phyloP scores from a whole-genome alignment of 2,113 vertebrate species.

The Mohoua ochrocephala region DNA sequence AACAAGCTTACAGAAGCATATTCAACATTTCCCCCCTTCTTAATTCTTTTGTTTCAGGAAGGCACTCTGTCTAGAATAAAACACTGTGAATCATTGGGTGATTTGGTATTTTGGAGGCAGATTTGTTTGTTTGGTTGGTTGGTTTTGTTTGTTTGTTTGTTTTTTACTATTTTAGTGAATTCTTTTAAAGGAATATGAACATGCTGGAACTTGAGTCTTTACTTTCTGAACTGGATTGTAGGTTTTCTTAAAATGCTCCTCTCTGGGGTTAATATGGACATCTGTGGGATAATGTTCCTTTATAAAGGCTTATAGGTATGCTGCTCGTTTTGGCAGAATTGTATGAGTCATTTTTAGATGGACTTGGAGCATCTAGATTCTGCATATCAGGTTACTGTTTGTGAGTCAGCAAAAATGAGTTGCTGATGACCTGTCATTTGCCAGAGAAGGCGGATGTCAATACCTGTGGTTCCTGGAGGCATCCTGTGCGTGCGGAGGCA shows the following conservation, averaged over 20 bases:
- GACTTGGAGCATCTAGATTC: background rate
- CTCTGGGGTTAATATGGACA: background rate
- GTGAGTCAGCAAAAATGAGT: slow-evolving; percentile 52
- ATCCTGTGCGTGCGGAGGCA: background rate
- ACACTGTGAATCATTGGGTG: background rate
- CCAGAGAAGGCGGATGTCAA: background rate
- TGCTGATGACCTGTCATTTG: slow-evolving; percentile 25
- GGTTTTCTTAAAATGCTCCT: background rate
- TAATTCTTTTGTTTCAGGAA: background rate
- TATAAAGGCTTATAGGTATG: background rate
- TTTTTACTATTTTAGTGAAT: background rate
- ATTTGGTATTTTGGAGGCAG: background rate
- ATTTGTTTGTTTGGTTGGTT: background rate
- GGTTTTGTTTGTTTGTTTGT: background rate
- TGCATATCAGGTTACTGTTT: slow-evolving; percentile 40
- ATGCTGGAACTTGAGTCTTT: background rate
- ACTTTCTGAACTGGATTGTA: background rate
- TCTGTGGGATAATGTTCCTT: background rate
- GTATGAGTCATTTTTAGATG: slow-evolving; percentile 1
- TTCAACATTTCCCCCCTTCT: background rate
- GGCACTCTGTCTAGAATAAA: background rate
- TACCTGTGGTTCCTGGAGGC: background rate
- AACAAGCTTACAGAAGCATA: background rate
- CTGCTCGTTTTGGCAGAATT: background rate
- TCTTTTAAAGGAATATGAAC: background rate